Evolutionary conservation across 2,113 vertebrate genomes (phyloP), one percentile per base, ranked within the genome.

Genomic region (Sakesphorus luctuosus): DNA sequence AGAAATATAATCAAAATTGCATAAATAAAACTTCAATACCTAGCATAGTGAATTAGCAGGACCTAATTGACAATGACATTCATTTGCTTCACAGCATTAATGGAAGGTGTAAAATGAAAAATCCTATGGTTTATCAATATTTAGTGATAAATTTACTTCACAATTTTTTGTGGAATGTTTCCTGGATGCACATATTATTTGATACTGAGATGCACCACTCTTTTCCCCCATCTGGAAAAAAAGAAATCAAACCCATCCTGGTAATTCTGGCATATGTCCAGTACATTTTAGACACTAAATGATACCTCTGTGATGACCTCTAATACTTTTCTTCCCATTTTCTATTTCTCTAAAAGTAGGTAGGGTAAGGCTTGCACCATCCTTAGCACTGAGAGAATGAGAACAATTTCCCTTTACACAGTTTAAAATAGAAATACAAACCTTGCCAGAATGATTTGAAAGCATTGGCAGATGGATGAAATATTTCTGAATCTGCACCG

Each of bases 401-500:
- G 20, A 91, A 68, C 75, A 83, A 91, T 96, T 97, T 97, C 94
- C 87, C 81, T 96, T 96, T 79, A 69, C 82, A 33, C 71, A 43
- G 90, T 92, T 96, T 95, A 97, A 97, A 97, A 97, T 95, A 97
- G 97, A 96, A 97, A 80, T 38, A 75, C 67, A 94, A 89, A 92
- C 50, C 84, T 81, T 95, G 94, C 93, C 94, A 96, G 93, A 93
- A 86, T 87, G 72, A 97, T 92, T 94, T 97, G 92, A 83, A 93
- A 94, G 96, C 96, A 88, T 49, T 98, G 98, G 97, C 98, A 95
- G 96, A 96, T 71, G 88, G 88, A 73, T 90, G 83, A 95, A 96
- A 95, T 98, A 92, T 96, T 98, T 98, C 96, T 98, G 93, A 97
- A 96, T 91, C 58, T 23, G 87, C 92, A 93, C 89, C 58, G n/a